Evolutionary conservation across 2,113 vertebrate genomes (phyloP).

Genomic region (Tachysurus fulvidraco): DNA sequence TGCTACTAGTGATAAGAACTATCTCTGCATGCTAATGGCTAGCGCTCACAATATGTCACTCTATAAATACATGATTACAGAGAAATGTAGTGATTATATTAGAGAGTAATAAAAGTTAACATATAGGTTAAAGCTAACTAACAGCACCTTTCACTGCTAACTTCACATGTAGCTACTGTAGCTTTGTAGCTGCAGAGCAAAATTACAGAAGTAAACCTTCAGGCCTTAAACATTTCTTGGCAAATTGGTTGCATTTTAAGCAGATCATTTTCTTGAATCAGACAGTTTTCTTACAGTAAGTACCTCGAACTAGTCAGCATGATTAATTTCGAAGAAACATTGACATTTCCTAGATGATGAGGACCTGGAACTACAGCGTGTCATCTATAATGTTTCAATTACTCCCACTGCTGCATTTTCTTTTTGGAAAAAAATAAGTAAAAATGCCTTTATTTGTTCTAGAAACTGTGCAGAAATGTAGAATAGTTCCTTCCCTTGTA

Average conservation of each 20-base stretch:
- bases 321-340: not conserved
- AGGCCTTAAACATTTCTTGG: not conserved
- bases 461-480: not conserved
- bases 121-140: not conserved
- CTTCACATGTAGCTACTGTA: no score
- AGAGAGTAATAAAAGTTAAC: no score
- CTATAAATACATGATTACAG: not conserved
- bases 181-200: not conserved
- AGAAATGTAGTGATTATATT: not conserved
- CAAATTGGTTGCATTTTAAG: not conserved
- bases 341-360: not conserved
- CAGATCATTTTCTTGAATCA: not conserved
- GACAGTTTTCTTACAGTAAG: not conserved
- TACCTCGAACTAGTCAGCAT: not conserved
- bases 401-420: not conserved
- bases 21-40: no score
- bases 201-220: not conserved
- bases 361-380: not conserved
- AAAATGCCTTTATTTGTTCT: not conserved
- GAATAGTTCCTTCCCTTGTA: not conserved
- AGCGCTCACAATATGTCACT: not conserved
- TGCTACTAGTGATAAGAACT: not conserved
- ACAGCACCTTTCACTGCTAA: not conserved
- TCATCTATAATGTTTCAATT: not conserved
- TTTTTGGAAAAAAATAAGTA: not conserved